Conservation (phyloP, 92 coral and sea anemone species). For the Blastomussa wellsi region DNA sequence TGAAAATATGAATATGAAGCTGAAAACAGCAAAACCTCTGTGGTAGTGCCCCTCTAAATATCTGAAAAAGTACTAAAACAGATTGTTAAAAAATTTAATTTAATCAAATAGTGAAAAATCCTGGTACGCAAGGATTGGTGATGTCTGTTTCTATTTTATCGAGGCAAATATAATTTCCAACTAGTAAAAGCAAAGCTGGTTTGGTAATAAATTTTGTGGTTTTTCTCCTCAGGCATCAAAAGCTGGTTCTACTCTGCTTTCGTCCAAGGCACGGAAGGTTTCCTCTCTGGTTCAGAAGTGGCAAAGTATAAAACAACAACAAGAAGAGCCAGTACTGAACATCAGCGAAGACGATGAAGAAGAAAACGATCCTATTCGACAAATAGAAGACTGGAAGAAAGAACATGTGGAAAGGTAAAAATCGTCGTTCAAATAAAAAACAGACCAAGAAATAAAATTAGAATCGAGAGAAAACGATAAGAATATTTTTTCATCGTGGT, state of each 20-base stretch:
- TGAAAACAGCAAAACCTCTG: no score
- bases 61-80: no score
- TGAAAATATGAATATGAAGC: no score
- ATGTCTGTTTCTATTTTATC: neutral
- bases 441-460: no score
- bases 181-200: neutral
- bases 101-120: no score
- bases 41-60: no score
- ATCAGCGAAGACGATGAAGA: conserved; percentile 88
- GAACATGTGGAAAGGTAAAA: conserved; percentile 87
- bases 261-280: conserved; percentile 94
- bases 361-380: conserved; percentile 61
- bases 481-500: no score
- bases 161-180: neutral
- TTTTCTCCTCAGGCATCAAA: conserved; percentile 52
- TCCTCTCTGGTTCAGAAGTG: conserved; percentile 96
- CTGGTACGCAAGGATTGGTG: neutral
- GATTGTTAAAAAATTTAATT: no score
- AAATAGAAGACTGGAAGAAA: conserved; percentile 86
- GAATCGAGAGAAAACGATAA: no score
- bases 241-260: conserved; percentile 71
- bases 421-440: no score
- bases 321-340: conserved; percentile 64
- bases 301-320: conserved; percentile 88
- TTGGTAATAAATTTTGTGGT: neutral